phyloP scores from a whole-genome alignment of 2,113 vertebrate species.

The Larimichthys crocea region DNA sequence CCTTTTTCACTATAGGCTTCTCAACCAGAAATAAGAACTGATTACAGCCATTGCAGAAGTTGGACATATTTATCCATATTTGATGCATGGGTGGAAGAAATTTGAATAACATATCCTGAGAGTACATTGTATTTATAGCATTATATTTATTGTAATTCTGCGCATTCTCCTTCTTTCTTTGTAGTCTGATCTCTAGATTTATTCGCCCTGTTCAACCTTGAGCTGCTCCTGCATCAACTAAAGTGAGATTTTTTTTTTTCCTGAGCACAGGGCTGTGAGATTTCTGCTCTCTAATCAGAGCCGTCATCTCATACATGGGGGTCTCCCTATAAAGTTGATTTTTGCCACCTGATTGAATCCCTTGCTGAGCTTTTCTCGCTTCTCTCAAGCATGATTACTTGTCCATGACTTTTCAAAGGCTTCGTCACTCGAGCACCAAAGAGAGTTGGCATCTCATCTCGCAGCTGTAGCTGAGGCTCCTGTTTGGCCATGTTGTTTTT shows the following conservation, averaged over 20 bases:
- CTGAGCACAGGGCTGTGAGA: neutral
- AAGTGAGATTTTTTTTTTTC: constrained; percentile 7
- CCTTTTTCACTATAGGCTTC: constrained; percentile 27
- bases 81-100: neutral
- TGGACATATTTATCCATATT: constrained; percentile 10
- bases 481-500: constrained; percentile 13
- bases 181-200: neutral
- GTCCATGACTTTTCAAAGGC: constrained; percentile 44
- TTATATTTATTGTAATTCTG: neutral
- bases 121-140: neutral
- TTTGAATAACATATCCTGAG: neutral
- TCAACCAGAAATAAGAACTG: constrained; percentile 11
- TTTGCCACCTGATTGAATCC: constrained; percentile 37
- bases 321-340: constrained; percentile 12
- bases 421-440: constrained; percentile 13
- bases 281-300: constrained; percentile 18
- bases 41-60: constrained; percentile 12
- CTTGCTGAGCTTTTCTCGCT: constrained; percentile 30
- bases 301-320: constrained; percentile 10
- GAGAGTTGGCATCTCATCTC: constrained; percentile 29
- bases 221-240: neutral
- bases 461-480: neutral
- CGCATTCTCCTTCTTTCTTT: neutral
- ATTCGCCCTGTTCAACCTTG: neutral
- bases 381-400: constrained; percentile 44